Evolutionary conservation across 2,113 vertebrate species (phyloP).

Genomic region (Manacus vitellinus): DNA sequence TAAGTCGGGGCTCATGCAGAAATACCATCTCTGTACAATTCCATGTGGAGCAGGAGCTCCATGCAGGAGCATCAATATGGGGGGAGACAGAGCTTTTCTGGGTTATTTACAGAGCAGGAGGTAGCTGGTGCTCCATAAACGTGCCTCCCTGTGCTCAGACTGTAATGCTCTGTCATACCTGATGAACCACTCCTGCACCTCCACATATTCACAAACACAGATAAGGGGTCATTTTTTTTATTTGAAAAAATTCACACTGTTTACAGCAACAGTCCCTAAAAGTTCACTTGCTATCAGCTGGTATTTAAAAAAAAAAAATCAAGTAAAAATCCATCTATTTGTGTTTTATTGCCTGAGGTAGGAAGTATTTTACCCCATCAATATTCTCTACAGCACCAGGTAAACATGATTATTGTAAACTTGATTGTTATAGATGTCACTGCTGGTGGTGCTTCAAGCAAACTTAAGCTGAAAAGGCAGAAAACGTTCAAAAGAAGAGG

Average conservation of each 20-base stretch:
- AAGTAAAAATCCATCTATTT: background rate
- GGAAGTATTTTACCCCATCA: background rate
- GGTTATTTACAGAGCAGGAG: background rate
- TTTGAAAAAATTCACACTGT: background rate
- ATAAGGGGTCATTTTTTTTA: background rate
- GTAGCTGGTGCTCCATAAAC: background rate
- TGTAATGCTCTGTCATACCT: background rate
- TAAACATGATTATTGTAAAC: background rate
- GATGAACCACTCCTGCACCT: fast-evolving
- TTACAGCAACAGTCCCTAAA: background rate
- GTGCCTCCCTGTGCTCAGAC: fast-evolving
- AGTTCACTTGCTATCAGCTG: background rate
- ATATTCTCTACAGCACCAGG: background rate
- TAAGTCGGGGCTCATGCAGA: background rate
- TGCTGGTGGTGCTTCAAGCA: background rate
- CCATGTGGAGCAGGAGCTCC: background rate
- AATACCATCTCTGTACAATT: background rate
- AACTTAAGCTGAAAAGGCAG: background rate
- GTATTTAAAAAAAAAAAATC: background rate
- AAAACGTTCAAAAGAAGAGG: background rate
- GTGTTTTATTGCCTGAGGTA: conserved; percentile 16
- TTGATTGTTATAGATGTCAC: background rate
- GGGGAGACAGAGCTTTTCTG: background rate
- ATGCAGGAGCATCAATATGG: background rate
- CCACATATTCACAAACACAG: background rate